Percentiles rank a stretch among this genome's conserved stretches.
phyloP scores from a whole-genome alignment of 2,888 invertebrate species.

The Resseliella maxima region DNA sequence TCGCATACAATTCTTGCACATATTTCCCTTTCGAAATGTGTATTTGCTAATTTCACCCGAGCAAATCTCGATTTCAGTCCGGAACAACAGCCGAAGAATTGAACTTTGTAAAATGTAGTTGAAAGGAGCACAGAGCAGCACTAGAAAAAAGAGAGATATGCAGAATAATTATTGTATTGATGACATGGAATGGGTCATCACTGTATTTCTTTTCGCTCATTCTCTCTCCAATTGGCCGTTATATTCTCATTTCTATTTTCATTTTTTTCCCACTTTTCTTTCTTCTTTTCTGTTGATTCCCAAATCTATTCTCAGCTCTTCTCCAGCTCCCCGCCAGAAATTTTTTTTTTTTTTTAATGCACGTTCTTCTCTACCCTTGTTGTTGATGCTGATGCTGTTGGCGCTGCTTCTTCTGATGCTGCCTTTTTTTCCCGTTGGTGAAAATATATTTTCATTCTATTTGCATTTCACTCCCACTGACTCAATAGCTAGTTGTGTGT shows the following conservation, averaged over 20 bases:
- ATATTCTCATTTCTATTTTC: too few relatives aligned
- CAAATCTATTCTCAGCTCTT: slow-evolving; percentile 18
- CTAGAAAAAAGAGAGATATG: slow-evolving; percentile 28
- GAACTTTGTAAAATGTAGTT: slow-evolving; percentile 19
- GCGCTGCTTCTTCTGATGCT: too few relatives aligned
- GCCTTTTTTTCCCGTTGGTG: too few relatives aligned
- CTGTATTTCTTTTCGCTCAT: slow-evolving; percentile 11
- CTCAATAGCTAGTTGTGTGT: background rate
- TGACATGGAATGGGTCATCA: slow-evolving; percentile 55
- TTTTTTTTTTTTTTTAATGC: background rate
- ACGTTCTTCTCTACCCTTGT: background rate
- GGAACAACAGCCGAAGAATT: slow-evolving; percentile 3
- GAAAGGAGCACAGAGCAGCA: slow-evolving; percentile 1
- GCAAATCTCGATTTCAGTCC: background rate
- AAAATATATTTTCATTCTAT: slow-evolving; percentile 31
- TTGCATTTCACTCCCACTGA: slow-evolving; percentile 46
- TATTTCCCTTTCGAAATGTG: background rate
- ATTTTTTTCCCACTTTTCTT: background rate
- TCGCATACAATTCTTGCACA: background rate
- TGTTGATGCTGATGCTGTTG: background rate
- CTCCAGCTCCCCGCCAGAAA: slow-evolving; percentile 41
- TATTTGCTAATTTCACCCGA: slow-evolving; percentile 13
- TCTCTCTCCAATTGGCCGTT: slow-evolving; percentile 27
- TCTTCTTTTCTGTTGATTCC: background rate
- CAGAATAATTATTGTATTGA: slow-evolving; percentile 55